Percentiles rank a stretch among this genome's conserved stretches.
Conservation (phyloP, 2,888 invertebrate species). For the Sesia apiformis region DNA sequence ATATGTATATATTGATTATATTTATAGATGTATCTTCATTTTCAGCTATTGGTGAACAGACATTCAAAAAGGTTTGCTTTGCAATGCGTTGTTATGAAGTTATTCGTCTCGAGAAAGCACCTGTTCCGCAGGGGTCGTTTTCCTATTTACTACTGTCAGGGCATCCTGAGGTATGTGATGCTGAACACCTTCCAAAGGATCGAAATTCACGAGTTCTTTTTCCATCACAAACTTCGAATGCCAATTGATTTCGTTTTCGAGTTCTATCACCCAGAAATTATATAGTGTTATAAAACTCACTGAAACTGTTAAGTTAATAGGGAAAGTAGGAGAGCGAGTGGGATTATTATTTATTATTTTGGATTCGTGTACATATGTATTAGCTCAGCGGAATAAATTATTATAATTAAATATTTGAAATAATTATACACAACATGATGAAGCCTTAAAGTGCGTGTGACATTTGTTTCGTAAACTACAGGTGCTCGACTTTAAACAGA, state of each 20-base stretch:
- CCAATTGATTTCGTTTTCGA: conserved; percentile 31
- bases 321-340: too few relatives aligned
- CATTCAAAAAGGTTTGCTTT: conserved; percentile 20
- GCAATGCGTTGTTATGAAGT: conserved; percentile 39
- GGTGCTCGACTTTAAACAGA: too few relatives aligned
- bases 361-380: too few relatives aligned
- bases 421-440: too few relatives aligned
- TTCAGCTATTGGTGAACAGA: conserved; percentile 32
- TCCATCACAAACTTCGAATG: conserved; percentile 19
- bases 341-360: too few relatives aligned
- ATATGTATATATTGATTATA: too few relatives aligned
- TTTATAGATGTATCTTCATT: conserved; percentile 2
- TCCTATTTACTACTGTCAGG: conserved; percentile 51
- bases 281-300: background rate
- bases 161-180: conserved; percentile 22
- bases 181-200: conserved; percentile 25
- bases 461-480: too few relatives aligned
- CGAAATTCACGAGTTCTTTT: conserved; percentile 45
- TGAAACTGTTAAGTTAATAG: background rate
- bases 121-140: conserved; percentile 30
- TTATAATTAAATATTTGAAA: too few relatives aligned
- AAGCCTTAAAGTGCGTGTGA: too few relatives aligned
- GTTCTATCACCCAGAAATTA: conserved; percentile 35
- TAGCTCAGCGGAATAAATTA: too few relatives aligned
- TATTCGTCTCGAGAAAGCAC: conserved; percentile 25